Conservation (phyloP, 2,888 invertebrate species). For the Branchellion lobata region DNA sequence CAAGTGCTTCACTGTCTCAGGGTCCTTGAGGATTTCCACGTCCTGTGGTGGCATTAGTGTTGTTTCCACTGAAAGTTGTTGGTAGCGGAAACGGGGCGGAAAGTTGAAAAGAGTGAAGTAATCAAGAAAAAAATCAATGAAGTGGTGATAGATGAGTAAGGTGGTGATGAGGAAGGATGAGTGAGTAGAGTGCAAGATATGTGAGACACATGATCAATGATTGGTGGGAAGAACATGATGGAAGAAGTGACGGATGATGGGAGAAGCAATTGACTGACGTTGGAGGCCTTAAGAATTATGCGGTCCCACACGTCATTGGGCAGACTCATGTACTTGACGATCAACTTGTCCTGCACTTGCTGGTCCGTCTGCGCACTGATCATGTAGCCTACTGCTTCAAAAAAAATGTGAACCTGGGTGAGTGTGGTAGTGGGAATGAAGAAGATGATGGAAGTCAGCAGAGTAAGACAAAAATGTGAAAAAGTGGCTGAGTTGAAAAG, state of each 20-base stretch:
- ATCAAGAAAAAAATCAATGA: background rate
- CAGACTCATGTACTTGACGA: slow-evolving; percentile 93
- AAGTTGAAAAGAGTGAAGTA: slow-evolving; percentile 7
- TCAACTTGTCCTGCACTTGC: slow-evolving; percentile 84
- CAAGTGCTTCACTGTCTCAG: slow-evolving; percentile 92
- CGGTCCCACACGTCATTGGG: slow-evolving; percentile 99
- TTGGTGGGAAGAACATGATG: no score
- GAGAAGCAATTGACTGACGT: no score
- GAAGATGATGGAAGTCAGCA: background rate
- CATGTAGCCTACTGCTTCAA: slow-evolving; percentile 99
- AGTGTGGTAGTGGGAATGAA: background rate
- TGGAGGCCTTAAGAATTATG: slow-evolving; percentile 92
- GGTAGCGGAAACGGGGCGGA: background rate
- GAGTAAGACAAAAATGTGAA: no score
- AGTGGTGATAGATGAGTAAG: no score
- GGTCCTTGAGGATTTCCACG: slow-evolving; percentile 91
- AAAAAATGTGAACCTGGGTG: slow-evolving; percentile 86
- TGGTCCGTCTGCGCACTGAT: slow-evolving; percentile 92
- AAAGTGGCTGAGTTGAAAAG: no score
- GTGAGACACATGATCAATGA: no score
- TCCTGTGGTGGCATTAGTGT: slow-evolving; percentile 66
- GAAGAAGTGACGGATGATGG: no score
- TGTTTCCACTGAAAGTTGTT: background rate
- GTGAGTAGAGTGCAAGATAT: no score
- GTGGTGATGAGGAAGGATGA: no score